These are phyloP conservation scores for Cydia fagiglandana DNA, from an alignment of 1,140 invertebrate genomes.

Conservation along the genomic window DNA sequence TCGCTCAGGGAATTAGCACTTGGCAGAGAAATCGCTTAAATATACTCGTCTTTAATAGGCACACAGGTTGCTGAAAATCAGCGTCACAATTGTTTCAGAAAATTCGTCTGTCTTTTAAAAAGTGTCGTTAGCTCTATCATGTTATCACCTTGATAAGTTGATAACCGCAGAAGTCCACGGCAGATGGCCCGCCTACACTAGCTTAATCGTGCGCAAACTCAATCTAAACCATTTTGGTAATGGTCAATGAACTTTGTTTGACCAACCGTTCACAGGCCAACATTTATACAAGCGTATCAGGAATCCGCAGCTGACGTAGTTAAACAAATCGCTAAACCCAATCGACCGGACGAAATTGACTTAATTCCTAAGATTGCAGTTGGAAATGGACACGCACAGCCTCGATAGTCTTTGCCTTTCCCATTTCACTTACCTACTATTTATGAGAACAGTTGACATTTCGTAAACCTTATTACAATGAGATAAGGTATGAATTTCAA, in stretches of 20 bases:
- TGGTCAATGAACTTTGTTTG: neutral
- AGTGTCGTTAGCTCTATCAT: too few species aligned
- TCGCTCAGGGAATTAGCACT: neutral
- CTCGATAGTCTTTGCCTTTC: neutral
- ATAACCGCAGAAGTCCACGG: too few species aligned
- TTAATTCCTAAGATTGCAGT: neutral
- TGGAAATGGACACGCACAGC: neutral
- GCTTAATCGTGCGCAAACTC: too few species aligned
- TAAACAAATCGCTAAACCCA: neutral
- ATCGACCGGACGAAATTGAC: neutral
- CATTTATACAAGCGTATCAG: slow-evolving; percentile 1
- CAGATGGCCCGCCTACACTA: too few species aligned
- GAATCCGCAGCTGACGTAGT: neutral
- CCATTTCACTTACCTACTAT: neutral
- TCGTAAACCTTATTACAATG: neutral
- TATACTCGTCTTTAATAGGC: neutral
- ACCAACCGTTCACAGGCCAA: neutral
- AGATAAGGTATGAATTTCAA: neutral
- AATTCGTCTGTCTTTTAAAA: too few species aligned
- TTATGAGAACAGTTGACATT: too few species aligned
- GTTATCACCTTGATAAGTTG: too few species aligned
- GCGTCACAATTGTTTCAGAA: too few species aligned
- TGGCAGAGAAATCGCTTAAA: neutral
- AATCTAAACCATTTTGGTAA: neutral
- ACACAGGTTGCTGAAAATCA: neutral